These are phyloP conservation scores for Axis porcinus DNA, from an alignment of 2,113 vertebrate species.

Conservation along the genomic window DNA sequence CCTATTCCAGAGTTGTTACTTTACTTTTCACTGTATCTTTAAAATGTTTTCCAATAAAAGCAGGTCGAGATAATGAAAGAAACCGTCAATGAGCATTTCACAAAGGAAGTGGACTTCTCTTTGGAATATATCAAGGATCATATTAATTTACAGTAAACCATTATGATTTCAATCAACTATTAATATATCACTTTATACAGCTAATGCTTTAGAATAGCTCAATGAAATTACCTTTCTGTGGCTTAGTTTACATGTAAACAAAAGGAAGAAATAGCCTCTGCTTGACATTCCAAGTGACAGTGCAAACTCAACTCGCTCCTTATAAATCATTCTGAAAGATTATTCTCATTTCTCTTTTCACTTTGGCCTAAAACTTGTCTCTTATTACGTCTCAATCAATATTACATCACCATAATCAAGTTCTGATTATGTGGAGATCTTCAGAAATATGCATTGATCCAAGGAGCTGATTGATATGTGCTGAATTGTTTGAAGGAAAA, in stretches of 20 bases:
- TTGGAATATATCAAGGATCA: background rate
- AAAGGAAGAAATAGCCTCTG: background rate
- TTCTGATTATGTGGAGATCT: background rate
- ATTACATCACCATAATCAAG: background rate
- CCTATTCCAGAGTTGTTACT: background rate
- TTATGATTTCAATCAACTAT: background rate
- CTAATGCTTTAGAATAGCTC: background rate
- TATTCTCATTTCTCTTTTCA: background rate
- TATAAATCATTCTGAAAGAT: background rate
- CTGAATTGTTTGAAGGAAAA: background rate
- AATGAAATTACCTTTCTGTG: background rate
- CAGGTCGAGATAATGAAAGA: background rate
- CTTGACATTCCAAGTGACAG: background rate
- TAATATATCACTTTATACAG: background rate
- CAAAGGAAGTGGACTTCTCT: background rate
- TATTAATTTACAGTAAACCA: background rate
- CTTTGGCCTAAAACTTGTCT: background rate
- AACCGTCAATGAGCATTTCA: background rate
- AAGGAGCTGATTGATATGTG: background rate
- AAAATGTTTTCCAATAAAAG: constrained; percentile 12
- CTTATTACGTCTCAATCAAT: background rate
- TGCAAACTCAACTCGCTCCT: background rate
- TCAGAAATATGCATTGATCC: background rate
- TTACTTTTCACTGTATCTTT: background rate
- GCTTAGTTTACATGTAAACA: constrained; percentile 37